Evolutionary conservation across 2,113 vertebrate genomes (phyloP).

Genomic region (Camelus bactrianus): DNA sequence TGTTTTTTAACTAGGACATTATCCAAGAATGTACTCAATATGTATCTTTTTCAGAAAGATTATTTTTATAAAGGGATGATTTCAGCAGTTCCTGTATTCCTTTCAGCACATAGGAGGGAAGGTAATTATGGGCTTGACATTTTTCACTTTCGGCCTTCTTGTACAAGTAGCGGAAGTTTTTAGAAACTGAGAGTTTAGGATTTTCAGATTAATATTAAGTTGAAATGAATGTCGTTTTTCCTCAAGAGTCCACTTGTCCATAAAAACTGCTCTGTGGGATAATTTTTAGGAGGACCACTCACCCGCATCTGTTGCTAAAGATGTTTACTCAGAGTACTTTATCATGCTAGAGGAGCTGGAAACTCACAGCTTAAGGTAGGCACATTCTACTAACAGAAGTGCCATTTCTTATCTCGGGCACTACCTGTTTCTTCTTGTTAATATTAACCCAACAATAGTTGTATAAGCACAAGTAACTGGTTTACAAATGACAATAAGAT

Average conservation of each 20-base stretch:
- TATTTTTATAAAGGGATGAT: neutral
- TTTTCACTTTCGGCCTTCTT: neutral
- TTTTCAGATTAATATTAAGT: neutral
- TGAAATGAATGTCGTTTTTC: neutral
- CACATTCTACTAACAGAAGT: conserved; percentile 57
- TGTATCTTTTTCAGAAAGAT: neutral
- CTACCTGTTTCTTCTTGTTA: neutral
- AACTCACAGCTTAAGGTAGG: conserved; percentile 30
- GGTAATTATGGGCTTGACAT: neutral
- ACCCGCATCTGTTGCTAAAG: neutral
- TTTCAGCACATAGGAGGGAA: neutral
- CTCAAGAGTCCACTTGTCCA: neutral
- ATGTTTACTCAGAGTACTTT: neutral
- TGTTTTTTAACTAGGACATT: neutral
- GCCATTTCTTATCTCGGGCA: conserved; percentile 48
- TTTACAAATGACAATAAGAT: conserved; percentile 33
- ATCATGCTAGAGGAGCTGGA: neutral
- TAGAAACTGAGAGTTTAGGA: neutral
- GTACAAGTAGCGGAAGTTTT: neutral
- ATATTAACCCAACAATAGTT: conserved; percentile 60
- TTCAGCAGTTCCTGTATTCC: neutral
- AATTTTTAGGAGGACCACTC: neutral
- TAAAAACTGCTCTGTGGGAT: neutral
- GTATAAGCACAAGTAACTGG: conserved; percentile 53
- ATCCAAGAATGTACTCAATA: neutral